Conservation (phyloP, 1,140 invertebrate genomes). For the Cotesia glomerata region DNA sequence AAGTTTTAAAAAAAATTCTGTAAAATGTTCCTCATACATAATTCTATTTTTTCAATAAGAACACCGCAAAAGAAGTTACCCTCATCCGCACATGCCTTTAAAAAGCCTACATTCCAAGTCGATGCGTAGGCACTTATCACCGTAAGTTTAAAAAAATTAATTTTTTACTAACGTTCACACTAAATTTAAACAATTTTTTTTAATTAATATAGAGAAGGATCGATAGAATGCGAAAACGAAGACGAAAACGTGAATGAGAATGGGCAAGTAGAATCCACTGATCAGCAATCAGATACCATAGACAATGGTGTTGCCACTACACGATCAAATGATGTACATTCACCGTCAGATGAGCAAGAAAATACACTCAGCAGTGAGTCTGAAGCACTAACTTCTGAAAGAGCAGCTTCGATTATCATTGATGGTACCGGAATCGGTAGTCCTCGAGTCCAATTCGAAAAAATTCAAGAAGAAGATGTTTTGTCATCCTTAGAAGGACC, state of each 20-base stretch:
- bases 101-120: slow-evolving; percentile 64
- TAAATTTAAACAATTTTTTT: slow-evolving; percentile 15
- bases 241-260: slow-evolving; percentile 35
- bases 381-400: slow-evolving; percentile 60
- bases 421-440: slow-evolving; percentile 51
- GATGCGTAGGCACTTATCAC: slow-evolving; percentile 61
- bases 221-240: slow-evolving; percentile 47
- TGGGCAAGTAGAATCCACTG: slow-evolving; percentile 28
- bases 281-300: slow-evolving; percentile 37
- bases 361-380: slow-evolving; percentile 48
- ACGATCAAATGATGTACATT: slow-evolving; percentile 38
- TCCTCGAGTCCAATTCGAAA: slow-evolving; percentile 62
- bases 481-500: slow-evolving; percentile 34
- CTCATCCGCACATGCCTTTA: slow-evolving; percentile 70
- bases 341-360: slow-evolving; percentile 25
- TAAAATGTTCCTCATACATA: background rate
- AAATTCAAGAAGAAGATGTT: slow-evolving; percentile 48
- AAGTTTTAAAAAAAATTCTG: too few species aligned
- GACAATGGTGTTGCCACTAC: slow-evolving; percentile 42
- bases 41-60: slow-evolving; percentile 55
- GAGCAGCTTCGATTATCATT: slow-evolving; percentile 53
- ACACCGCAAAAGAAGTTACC: slow-evolving; percentile 71
- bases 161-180: background rate
- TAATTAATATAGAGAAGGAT: slow-evolving; percentile 38
- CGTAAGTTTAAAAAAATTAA: slow-evolving; percentile 46